Base-by-base conservation (phyloP, 1,140 invertebrate genomes). In the Probaryconus sp. region DNA sequence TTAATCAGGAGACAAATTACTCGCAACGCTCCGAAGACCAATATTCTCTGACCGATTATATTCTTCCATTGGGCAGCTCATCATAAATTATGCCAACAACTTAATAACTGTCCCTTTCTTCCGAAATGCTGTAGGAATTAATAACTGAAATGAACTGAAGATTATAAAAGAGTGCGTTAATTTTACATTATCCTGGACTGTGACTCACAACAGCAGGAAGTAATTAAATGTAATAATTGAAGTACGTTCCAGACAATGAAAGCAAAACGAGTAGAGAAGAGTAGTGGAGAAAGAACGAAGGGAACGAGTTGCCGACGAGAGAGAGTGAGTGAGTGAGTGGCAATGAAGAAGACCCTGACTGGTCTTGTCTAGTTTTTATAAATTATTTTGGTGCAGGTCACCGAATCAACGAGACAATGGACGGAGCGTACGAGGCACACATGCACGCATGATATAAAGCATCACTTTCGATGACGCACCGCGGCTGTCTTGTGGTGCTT, bases 191-290 rank as follows among this genome's bases (percentile, higher is more conserved):
- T n/a, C 20, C 38, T 28, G 11, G 21, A 24, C 3, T 3, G 11
- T 76, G 77, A 76, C 58, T 77, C 74, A 75, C 43, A n/a, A n/a
- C n/a, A 43, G 35, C 61, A 50, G 73, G 73, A 77, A 73, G 42
- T 61, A 43, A 45, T 76, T 60, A 64, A 55, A 43, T 47, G 33
- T 43, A 53, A 40, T 74, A 72, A 80, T 71, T 47, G 69, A 51
- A 51, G 40, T 31, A 47, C 26, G 42, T 31, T 40, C 20, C 38
- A 38, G 28, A 47, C 26, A 45, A 61, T 40, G 40, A 38, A 43
- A 24, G 16, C 3, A 6, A 53, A 2, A 24, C 16, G 18, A 16
- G 26, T 40, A 6, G 28, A 38, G 14, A 10, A 35, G 37, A 43
- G 20, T 47, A 13, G 21, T n/a, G 21, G 16, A 35, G 17, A 18